Conservation (phyloP, 2,888 invertebrate genomes). For the Catocala fraxini region DNA sequence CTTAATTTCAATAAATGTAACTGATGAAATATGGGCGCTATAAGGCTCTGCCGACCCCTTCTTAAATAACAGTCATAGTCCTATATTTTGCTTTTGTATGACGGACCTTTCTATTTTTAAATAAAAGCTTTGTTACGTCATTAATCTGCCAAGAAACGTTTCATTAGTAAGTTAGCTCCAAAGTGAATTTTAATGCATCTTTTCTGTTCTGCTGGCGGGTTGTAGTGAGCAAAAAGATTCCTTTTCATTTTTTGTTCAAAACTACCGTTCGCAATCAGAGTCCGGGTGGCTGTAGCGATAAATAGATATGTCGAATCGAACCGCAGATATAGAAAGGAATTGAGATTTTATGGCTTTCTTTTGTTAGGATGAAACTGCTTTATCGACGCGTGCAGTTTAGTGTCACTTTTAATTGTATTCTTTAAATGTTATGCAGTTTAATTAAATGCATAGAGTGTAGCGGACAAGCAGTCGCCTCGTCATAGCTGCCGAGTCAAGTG, state of each 20-base stretch:
- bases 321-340: conserved; percentile 2
- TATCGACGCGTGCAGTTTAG: no score
- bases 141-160: conserved; percentile 66
- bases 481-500: no score
- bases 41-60: no score
- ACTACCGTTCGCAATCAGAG: conserved; percentile 51
- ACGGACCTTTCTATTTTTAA: conserved; percentile 8
- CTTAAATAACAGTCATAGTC: no score
- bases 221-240: conserved; percentile 59
- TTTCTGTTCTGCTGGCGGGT: conserved; percentile 60
- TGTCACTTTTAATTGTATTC: no score
- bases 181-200: conserved; percentile 81
- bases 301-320: conserved; percentile 13
- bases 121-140: conserved; percentile 55
- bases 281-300: conserved; percentile 16
- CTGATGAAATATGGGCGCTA: no score
- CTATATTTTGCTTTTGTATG: neutral
- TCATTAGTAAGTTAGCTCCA: conserved; percentile 69
- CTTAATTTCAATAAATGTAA: no score
- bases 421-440: no score
- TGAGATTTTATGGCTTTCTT: neutral
- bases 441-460: no score
- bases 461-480: no score
- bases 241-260: conserved; percentile 45
- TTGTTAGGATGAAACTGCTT: no score